phyloP scores from a whole-genome alignment of 2,113 vertebrate genomes.

The Strix aluco region DNA sequence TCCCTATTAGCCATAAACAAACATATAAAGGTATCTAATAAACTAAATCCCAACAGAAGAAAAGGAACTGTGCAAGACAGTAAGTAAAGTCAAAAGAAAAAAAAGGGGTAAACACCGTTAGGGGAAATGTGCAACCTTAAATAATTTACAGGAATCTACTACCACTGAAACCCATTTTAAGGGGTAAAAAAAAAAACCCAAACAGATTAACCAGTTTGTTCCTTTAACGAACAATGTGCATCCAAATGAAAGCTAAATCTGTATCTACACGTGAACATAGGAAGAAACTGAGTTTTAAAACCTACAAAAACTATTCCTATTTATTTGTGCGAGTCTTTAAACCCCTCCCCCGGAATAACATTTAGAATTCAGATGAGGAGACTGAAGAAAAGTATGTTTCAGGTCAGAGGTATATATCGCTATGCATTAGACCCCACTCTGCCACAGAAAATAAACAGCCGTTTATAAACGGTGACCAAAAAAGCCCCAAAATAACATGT shows the following conservation, averaged over 20 bases:
- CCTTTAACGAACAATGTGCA: background rate
- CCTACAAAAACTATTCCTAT: background rate
- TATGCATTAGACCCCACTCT: background rate
- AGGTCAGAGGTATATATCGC: background rate
- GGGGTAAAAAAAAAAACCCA: background rate
- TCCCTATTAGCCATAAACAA: background rate
- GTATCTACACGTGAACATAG: rapidly evolving
- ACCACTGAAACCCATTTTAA: background rate
- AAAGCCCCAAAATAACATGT: background rate
- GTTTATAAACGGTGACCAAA: background rate
- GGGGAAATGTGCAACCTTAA: background rate
- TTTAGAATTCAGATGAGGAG: background rate
- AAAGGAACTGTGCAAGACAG: background rate
- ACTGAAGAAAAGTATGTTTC: background rate
- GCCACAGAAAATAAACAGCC: background rate
- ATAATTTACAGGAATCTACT: background rate
- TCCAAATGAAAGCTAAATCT: background rate
- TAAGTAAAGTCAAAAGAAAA: background rate
- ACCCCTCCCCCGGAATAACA: background rate
- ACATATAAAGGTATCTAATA: background rate
- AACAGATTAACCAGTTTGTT: background rate
- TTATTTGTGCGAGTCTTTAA: background rate
- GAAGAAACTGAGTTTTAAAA: background rate
- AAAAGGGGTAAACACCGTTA: background rate
- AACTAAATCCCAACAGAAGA: background rate